A percentile compares a stretch with the other conserved stretches of the same genome.
phyloP scores from a whole-genome alignment of 2,888 invertebrate genomes.

The Drosophila meridionalis region DNA sequence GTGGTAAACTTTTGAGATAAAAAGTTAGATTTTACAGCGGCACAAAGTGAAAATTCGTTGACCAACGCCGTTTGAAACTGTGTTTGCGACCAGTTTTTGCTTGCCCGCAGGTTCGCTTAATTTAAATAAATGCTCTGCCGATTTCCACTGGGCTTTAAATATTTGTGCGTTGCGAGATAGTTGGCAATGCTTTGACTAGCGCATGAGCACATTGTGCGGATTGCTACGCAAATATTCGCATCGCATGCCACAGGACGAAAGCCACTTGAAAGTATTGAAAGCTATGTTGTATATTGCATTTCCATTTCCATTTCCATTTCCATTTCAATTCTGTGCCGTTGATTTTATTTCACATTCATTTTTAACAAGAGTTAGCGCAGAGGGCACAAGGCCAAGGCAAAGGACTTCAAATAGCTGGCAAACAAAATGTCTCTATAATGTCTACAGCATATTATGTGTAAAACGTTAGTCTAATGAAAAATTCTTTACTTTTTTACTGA shows the following conservation, averaged over 20 bases:
- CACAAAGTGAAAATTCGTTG: constrained; percentile 34
- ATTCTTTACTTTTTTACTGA: background rate
- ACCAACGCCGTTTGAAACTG: constrained; percentile 21
- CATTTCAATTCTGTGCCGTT: constrained; percentile 38
- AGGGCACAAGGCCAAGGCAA: constrained; percentile 1
- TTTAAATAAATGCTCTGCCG: constrained; percentile 26
- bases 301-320: constrained; percentile 9
- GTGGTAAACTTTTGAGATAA: constrained; percentile 32
- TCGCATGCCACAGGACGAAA: constrained; percentile 10
- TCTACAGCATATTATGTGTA: background rate
- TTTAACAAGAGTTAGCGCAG: background rate
- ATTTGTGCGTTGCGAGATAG: constrained; percentile 1
- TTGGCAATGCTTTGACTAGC: background rate
- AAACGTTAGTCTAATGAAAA: background rate
- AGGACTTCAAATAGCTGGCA: constrained; percentile 12
- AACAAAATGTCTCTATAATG: constrained; percentile 13
- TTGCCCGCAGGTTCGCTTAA: constrained; percentile 12
- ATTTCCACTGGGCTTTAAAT: constrained; percentile 19
- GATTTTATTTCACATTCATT: constrained; percentile 19
- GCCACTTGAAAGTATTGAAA: constrained; percentile 35
- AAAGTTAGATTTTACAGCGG: constrained; percentile 10
- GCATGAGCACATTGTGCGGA: background rate
- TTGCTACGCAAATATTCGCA: constrained; percentile 29
- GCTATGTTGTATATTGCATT: constrained; percentile 53
- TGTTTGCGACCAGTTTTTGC: constrained; percentile 22